Evolutionary conservation across 1,140 invertebrate genomes (phyloP).

Genomic region (Thaumetopoea pityocampa): DNA sequence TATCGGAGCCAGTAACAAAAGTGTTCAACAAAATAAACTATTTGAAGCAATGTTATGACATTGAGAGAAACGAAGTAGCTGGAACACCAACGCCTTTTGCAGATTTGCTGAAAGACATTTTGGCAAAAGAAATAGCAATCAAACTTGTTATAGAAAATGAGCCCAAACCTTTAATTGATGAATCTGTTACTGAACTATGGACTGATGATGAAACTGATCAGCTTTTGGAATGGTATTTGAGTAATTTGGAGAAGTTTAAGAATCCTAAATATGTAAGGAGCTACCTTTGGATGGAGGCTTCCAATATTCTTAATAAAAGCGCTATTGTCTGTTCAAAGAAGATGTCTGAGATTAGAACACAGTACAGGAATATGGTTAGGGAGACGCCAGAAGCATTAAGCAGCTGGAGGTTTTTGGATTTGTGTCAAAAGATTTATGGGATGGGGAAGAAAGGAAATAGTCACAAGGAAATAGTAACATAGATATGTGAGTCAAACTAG

Average conservation of each 20-base stretch:
- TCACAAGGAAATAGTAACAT: neutral
- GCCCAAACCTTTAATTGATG: conserved; percentile 20
- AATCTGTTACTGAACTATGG: conserved; percentile 32
- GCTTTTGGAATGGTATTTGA: conserved; percentile 55
- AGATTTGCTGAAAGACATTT: conserved; percentile 49
- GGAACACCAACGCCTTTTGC: conserved; percentile 30
- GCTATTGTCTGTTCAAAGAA: conserved; percentile 57
- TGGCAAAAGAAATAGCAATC: conserved; percentile 39
- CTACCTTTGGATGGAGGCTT: conserved; percentile 59
- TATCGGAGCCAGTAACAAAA: conserved; percentile 41
- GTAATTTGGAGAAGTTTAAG: conserved; percentile 65
- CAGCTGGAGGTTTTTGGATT: conserved; percentile 50
- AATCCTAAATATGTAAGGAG: conserved; percentile 56
- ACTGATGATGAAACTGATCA: conserved; percentile 49
- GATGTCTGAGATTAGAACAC: conserved; percentile 55
- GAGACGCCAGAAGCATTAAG: conserved; percentile 44
- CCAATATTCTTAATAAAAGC: conserved; percentile 50
- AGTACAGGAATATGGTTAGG: conserved; percentile 55
- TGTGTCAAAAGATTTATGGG: conserved; percentile 64
- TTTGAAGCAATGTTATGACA: conserved; percentile 45
- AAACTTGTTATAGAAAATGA: conserved; percentile 31
- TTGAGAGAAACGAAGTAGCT: conserved; percentile 24
- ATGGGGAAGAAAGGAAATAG: conserved; percentile 42
- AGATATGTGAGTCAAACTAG: too few species aligned
- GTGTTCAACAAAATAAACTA: conserved; percentile 57